Conservation (phyloP, 1,140 invertebrate genomes). For the Drosophila mauritiana region DNA sequence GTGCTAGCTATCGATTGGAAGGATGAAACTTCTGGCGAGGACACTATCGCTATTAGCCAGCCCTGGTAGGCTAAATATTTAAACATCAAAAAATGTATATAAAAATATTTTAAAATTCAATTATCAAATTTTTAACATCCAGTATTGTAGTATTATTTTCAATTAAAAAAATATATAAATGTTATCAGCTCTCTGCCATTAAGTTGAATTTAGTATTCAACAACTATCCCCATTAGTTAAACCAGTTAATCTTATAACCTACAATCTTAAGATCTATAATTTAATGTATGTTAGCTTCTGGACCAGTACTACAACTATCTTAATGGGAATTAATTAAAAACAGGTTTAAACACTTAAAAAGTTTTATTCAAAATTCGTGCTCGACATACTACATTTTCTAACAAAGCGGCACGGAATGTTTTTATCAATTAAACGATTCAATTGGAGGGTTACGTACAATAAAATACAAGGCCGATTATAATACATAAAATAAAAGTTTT, state of each 20-base stretch:
- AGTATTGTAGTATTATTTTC: not conserved
- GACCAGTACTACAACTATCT: no score
- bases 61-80: not conserved
- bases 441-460: constrained; percentile 18
- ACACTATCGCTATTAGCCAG: not conserved
- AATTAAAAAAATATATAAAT: not conserved
- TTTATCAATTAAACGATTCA: constrained; percentile 32
- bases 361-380: constrained; percentile 73
- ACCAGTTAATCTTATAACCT: no score
- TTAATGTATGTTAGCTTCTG: no score
- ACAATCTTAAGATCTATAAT: no score
- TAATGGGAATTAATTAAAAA: constrained; percentile 6
- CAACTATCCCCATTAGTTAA: no score
- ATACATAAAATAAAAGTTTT: constrained; percentile 26
- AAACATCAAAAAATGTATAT: no score
- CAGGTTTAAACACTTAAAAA: constrained; percentile 33
- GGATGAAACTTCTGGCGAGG: not conserved
- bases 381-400: constrained; percentile 33
- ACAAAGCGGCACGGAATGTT: constrained; percentile 71
- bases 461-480: constrained; percentile 39
- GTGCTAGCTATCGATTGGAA: constrained; percentile 24
- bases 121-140: not conserved
- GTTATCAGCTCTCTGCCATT: no score
- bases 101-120: not conserved
- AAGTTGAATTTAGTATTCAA: no score